These are phyloP conservation scores for Addax nasomaculatus DNA, from an alignment of 2,113 vertebrate species.

Conservation along the genomic window DNA sequence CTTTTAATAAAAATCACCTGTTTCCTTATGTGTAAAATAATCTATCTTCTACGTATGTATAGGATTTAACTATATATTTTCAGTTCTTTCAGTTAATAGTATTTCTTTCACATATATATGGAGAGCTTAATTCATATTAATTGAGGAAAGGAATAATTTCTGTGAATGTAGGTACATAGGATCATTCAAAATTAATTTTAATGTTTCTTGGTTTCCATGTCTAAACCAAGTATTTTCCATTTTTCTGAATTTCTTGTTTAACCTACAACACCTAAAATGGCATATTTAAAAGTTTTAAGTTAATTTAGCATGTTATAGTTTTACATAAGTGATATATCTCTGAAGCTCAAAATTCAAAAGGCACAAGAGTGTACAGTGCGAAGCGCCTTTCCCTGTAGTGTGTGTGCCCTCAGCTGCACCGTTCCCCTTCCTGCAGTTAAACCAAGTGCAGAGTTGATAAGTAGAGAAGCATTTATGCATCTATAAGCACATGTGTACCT, in stretches of 20 bases:
- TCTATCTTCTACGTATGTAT: neutral
- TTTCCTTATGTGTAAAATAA: neutral
- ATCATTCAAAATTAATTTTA: neutral
- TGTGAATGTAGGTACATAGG: neutral
- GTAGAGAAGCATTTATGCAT: neutral
- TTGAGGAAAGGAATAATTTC: neutral
- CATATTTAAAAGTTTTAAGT: neutral
- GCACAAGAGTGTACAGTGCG: neutral
- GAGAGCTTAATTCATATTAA: neutral
- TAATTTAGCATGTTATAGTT: neutral
- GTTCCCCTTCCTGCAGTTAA: neutral
- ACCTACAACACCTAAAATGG: neutral
- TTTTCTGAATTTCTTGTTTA: neutral
- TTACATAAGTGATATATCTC: neutral
- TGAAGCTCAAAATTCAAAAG: constrained; percentile 1
- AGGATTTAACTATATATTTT: neutral
- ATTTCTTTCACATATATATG: neutral
- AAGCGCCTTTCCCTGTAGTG: neutral
- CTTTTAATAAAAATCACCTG: neutral
- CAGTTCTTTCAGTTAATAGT: neutral
- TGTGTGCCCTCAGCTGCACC: neutral
- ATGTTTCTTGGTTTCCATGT: neutral
- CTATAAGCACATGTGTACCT: neutral
- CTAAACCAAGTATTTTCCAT: neutral
- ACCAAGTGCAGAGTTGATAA: neutral